Evolutionary conservation across 1,140 invertebrate genomes (phyloP).

Genomic region (Drosophila truncata): DNA sequence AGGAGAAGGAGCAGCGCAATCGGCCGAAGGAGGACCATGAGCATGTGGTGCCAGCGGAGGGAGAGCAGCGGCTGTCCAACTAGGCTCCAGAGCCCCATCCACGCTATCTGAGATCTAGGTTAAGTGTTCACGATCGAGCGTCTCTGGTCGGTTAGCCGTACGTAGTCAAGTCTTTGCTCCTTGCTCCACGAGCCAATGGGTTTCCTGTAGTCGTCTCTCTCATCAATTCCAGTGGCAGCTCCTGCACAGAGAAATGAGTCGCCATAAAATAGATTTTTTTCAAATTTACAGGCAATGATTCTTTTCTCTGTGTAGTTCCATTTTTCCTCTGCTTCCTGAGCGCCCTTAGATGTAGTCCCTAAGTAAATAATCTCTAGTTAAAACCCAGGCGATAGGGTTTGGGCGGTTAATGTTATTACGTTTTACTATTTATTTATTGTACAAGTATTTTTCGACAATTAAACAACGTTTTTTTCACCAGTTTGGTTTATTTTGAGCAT

Average conservation of each 20-base stretch:
- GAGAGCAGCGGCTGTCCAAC: conserved; percentile 67
- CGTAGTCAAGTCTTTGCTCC: conserved; percentile 63
- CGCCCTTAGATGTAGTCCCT: conserved; percentile 55
- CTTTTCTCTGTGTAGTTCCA: conserved; percentile 30
- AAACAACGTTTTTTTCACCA: conserved; percentile 38
- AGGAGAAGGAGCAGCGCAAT: conserved; percentile 18
- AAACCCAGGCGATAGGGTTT: conserved; percentile 39
- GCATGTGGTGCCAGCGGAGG: conserved; percentile 60
- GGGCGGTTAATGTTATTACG: conserved; percentile 57
- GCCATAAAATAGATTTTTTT: background rate
- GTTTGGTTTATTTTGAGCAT: background rate
- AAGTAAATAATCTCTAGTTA: conserved; percentile 64
- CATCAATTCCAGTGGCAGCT: conserved; percentile 13
- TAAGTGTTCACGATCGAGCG: conserved; percentile 76
- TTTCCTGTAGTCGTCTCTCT: conserved; percentile 54
- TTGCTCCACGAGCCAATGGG: conserved; percentile 58
- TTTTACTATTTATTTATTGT: conserved; percentile 76
- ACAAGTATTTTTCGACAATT: conserved; percentile 51
- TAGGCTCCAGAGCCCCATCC: conserved; percentile 45
- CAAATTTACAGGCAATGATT: background rate
- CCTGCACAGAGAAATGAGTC: conserved; percentile 16
- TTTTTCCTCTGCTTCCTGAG: conserved; percentile 23
- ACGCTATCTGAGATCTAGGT: conserved; percentile 77
- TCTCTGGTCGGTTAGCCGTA: conserved; percentile 74
- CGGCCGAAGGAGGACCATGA: conserved; percentile 66